Evolutionary conservation across 2,797 vertebrate species (phyloP), one percentile per base, ranked within the genome.

Genomic region (Poecilia wingei): DNA sequence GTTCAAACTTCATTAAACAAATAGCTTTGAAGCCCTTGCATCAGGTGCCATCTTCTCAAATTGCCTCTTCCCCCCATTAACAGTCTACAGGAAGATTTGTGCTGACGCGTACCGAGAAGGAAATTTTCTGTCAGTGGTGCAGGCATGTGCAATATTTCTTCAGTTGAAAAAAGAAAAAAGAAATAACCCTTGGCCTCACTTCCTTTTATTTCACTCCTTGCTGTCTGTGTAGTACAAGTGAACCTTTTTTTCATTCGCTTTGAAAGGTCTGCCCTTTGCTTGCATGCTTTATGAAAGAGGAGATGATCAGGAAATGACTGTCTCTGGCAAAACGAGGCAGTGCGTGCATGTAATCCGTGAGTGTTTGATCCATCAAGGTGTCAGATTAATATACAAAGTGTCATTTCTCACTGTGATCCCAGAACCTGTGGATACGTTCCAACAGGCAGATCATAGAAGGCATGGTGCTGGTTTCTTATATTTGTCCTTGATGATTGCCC

Each of bases 291-390:
- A 91, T 91, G 85, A 86, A 83, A 84, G 78, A 76, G 68, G 45
- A 83, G 79, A 82, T 45, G 77, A 91, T 91, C 82, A 79, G 87
- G 85, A 85, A 86, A 77, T 72, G 83, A 81, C 80, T 80, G 75
- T 87, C 75, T 78, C 59, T 45, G 43, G 82, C 76, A 81, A 80
- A 86, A 82, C 53, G 79, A 88, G 82, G 73, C 79, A 33, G 61
- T 80, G 84, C 84, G 80, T 80, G 78, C 81, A 77, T 79, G 86
- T 91, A 87, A 87, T 53, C 81, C 79, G 31, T 55, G 89, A 72
- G 80, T 77, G 86, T 92, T 90, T 92, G 88, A 89, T 93, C 91
- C 83, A 89, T 92, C 91, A 90, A 82, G 66, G 79, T 92, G 93
- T 92, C 86, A 88, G 86, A 91, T 86, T 89, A 91, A 89, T 89